Evolutionary conservation across 2,113 vertebrate species (phyloP).

Genomic region (Salvelinus alpinus): DNA sequence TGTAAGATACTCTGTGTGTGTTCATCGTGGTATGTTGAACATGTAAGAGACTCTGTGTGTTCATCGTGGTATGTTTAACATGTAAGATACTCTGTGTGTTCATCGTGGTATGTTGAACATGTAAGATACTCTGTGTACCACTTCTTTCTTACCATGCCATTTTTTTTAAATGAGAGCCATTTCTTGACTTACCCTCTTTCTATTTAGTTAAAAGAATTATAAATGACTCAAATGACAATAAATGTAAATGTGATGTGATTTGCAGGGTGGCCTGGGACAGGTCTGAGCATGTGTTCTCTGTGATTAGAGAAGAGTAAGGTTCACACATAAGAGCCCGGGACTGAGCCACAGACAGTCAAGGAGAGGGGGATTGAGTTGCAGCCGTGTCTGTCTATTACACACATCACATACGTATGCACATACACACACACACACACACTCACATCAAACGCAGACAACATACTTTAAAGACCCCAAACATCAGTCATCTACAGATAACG

Average conservation of each 20-base stretch:
- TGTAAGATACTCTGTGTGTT: no score
- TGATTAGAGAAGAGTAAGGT: conserved; percentile 6
- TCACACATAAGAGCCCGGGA: background rate
- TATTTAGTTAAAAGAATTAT: background rate
- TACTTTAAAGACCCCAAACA: conserved; percentile 12
- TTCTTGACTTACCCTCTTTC: background rate
- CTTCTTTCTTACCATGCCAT: no score
- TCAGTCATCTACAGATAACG: conserved; percentile 18
- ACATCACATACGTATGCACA: background rate
- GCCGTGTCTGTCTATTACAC: background rate
- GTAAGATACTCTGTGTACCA: no score
- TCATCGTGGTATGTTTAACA: no score
- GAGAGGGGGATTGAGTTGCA: conserved; percentile 19
- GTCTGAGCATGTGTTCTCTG: background rate
- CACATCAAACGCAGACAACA: conserved; percentile 24
- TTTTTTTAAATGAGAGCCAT: no score
- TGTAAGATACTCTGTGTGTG: no score
- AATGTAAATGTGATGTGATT: conserved; percentile 9
- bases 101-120: no score
- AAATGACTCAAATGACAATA: background rate
- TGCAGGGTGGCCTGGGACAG: conserved; percentile 11
- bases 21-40: no score
- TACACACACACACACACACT: background rate
- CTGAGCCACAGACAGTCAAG: background rate
- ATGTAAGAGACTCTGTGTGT: no score